Evolutionary conservation across 2,888 invertebrate species (phyloP).

Genomic region (Acholoe squamosa): DNA sequence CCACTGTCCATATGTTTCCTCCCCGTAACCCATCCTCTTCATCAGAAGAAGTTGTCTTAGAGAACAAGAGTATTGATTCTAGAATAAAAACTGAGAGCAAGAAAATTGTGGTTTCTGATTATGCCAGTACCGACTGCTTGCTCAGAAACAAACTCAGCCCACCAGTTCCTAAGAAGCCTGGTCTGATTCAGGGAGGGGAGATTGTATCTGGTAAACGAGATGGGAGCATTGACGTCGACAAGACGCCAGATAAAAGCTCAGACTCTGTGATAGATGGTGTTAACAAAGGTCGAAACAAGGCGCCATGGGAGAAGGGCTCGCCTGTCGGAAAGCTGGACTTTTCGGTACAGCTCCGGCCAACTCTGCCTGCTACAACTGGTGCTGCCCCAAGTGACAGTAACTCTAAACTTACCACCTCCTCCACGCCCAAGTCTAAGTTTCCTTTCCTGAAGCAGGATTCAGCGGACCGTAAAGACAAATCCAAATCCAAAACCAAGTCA

Average conservation of each 20-base stretch:
- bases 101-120: not conserved
- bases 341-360: constrained; percentile 48
- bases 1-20: constrained; percentile 54
- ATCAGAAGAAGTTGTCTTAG: constrained; percentile 67
- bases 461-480: constrained; percentile 31
- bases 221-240: not conserved
- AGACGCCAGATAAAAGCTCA: not conserved
- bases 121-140: constrained; percentile 80
- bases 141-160: constrained; percentile 85
- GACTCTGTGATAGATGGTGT: constrained; percentile 64
- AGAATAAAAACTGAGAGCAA: not conserved
- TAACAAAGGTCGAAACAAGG: constrained; percentile 60
- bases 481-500: constrained; percentile 38
- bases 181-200: not conserved
- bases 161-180: constrained; percentile 88
- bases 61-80: constrained; percentile 45
- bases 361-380: constrained; percentile 18
- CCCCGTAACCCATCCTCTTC: constrained; percentile 68
- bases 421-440: constrained; percentile 38
- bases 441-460: constrained; percentile 62
- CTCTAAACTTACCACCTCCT: constrained; percentile 20
- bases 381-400: not conserved
- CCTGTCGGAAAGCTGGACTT: constrained; percentile 60
- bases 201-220: not conserved
- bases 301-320: constrained; percentile 47